phyloP scores from a whole-genome alignment of 2,797 vertebrate genomes.

The Catharus ustulatus region DNA sequence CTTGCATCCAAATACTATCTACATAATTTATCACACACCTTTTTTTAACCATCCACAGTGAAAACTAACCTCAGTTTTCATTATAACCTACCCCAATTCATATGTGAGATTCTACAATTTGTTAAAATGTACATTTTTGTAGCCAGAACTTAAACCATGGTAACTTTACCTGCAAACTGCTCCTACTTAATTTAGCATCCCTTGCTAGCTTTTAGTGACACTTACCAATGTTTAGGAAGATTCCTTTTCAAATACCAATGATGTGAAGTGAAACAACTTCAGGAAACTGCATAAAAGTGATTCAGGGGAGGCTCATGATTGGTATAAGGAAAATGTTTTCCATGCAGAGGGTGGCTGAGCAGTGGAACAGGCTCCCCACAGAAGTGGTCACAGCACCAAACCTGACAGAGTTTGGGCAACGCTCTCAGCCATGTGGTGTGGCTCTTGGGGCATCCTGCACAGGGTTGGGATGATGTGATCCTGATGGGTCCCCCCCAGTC shows the following conservation, averaged over 20 bases:
- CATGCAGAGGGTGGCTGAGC: neutral
- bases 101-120: neutral
- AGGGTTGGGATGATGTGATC: too few species aligned
- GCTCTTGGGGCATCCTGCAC: neutral
- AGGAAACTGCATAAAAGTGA: neutral
- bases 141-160: neutral
- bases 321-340: neutral
- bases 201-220: neutral
- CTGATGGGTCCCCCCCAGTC: neutral
- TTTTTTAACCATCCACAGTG: neutral
- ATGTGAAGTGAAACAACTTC: neutral
- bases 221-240: neutral
- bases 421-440: neutral
- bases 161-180: neutral
- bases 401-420: neutral
- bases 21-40: neutral
- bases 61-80: neutral
- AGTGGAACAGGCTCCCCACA: neutral
- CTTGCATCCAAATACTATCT: neutral
- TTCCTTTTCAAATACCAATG: neutral
- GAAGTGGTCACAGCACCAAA: neutral
- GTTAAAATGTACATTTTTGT: neutral
- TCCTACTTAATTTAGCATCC: neutral
- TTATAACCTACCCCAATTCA: neutral
- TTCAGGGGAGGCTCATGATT: neutral